Evolutionary conservation across 2,113 vertebrate species (phyloP), one percentile per base, ranked within the genome.

Genomic region (Vanacampus margaritifer): DNA sequence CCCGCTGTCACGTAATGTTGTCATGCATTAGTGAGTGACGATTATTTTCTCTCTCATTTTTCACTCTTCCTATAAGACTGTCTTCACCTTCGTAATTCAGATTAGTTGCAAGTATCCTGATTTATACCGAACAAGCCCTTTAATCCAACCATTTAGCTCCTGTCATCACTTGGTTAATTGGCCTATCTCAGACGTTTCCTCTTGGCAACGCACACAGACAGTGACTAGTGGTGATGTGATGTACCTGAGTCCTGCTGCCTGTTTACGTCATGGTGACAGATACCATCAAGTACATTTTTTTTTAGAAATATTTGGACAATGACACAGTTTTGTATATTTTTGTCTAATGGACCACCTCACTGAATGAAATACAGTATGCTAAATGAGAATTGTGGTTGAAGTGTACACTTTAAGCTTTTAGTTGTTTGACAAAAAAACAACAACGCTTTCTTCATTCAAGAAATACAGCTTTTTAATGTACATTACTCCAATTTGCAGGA

Each of bases 101-200:
- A 87, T 89, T 86, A 90, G 82, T 83, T 10, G 68, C 67, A 79
- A 80, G 85, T 80, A 84, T 88, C 85, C 81, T 86, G 84, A 81
- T 84, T 85, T 88, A 81, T 76, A 62, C 80, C 73, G 79, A 88
- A 84, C 84, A 84, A 89, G 80, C 21, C 80, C 89, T 90, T 83
- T 89, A 89, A 90, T 89, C 85, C 86, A 86, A 73, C 79, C 80
- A 72, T 88, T 88, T 87, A 86, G 79, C 71, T 46, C 23, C 82
- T 90, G 89, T 90, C 88, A 87, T 85, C 89, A 37, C 88, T 76
- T 73, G 74, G 73, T 81, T 89, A 87, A 88, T 89, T 88, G 86
- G 76, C 80, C 83, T 73, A 74, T 78, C 74, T 80, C 70, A 66
- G 80, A 84, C 23, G 76, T 79, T 89, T 90, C 87, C 88, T 86